Conservation (phyloP, 2,797 vertebrate genomes). For the Galago senegalensis region DNA sequence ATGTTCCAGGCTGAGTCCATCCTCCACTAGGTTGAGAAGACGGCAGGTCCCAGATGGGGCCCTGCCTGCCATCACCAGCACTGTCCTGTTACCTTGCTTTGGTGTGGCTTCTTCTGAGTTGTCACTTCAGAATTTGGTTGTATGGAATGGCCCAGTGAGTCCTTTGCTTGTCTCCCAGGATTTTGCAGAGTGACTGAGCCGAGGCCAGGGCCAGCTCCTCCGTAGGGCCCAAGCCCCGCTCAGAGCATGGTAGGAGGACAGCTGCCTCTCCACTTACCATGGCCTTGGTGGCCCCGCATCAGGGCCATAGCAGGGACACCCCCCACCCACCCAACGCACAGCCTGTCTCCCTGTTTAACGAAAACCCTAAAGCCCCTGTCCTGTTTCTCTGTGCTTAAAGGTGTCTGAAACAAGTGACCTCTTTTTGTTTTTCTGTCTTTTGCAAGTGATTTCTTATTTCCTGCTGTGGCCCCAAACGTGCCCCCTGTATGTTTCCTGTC, state of each 20-base stretch:
- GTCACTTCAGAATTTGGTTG: background rate
- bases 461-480: background rate
- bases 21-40: too few relatives aligned
- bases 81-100: background rate
- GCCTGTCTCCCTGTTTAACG: background rate
- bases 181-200: background rate
- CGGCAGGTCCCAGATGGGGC: background rate
- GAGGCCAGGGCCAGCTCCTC: background rate
- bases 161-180: background rate
- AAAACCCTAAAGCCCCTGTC: background rate
- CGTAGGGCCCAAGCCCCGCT: background rate
- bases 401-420: background rate
- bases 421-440: background rate
- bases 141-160: background rate
- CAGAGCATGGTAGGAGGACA: background rate
- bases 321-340: background rate
- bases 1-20: background rate
- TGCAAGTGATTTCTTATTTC: conserved; percentile 67
- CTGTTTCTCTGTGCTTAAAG: background rate
- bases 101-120: background rate
- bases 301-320: background rate
- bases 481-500: conserved; percentile 38
- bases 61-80: rapidly evolving
- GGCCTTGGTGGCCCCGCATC: background rate
- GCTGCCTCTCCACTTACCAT: background rate